Percentiles rank a stretch among this genome's conserved stretches.
Conservation (phyloP, 2,113 vertebrate genomes). For the Anas platyrhynchos region DNA sequence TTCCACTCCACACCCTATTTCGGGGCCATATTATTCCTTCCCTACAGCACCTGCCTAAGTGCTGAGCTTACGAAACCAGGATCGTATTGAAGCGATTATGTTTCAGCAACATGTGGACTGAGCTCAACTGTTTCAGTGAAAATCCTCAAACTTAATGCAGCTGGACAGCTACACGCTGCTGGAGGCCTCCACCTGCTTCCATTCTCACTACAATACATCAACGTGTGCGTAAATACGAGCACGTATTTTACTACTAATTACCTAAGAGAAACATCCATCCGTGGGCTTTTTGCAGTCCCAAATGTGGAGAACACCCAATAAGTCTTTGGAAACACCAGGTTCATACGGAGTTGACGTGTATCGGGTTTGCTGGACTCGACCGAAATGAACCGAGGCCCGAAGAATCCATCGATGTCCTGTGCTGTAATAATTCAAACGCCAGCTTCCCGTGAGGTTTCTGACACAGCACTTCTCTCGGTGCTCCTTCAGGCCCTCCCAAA, state of each 20-base stretch:
- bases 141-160: background rate
- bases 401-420: background rate
- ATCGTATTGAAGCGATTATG: background rate
- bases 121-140: background rate
- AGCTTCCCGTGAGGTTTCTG: background rate
- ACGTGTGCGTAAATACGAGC: background rate
- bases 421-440: background rate
- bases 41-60: background rate
- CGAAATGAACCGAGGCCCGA: background rate
- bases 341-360: accelerated
- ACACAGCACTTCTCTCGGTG: background rate
- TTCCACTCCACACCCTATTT: background rate
- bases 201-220: background rate
- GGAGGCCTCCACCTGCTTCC: background rate
- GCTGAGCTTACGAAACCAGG: background rate
- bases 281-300: background rate
- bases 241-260: background rate
- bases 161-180: background rate
- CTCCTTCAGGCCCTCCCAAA: background rate
- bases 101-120: background rate
- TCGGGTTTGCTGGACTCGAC: background rate
- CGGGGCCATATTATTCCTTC: background rate
- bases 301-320: accelerated
- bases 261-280: background rate
- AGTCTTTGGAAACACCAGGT: background rate